Conservation (phyloP, 1,140 invertebrate genomes). For the Leptopilina boulardi region DNA sequence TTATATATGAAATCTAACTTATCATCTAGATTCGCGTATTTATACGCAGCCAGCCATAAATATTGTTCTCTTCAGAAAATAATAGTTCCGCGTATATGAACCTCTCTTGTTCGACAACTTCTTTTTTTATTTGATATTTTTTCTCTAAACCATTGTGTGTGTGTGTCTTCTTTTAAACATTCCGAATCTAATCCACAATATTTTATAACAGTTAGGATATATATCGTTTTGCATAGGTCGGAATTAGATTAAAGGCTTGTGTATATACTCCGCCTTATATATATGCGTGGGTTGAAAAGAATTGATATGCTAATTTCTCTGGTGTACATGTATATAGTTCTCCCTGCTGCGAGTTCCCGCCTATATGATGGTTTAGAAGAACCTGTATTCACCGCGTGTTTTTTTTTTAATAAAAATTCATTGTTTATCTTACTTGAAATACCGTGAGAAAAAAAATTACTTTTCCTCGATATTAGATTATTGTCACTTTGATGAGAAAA, state of each 20-base stretch:
- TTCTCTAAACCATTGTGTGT: constrained; percentile 13
- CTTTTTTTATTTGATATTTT: not conserved
- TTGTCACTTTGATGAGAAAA: too few relatives aligned
- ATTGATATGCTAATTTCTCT: constrained; percentile 25
- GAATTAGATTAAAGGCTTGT: constrained; percentile 33
- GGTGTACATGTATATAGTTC: constrained; percentile 5
- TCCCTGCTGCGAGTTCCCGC: constrained; percentile 28
- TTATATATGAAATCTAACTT: not conserved
- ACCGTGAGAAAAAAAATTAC: constrained; percentile 12
- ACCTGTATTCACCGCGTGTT: constrained; percentile 2
- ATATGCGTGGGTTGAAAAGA: constrained; percentile 28
- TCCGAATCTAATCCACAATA: constrained; percentile 14
- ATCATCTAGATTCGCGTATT: constrained; percentile 8
- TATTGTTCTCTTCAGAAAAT: constrained; percentile 22
- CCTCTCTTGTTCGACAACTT: not conserved
- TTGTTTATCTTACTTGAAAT: constrained; percentile 31
- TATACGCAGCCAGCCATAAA: constrained; percentile 10
- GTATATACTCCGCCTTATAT: not conserved
- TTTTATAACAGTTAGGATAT: constrained; percentile 14
- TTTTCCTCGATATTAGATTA: not conserved
- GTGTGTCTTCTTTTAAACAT: constrained; percentile 3
- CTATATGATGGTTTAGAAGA: constrained; percentile 27
- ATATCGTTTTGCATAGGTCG: constrained; percentile 33
- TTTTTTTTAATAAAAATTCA: constrained; percentile 32
- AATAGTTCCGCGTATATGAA: constrained; percentile 28